Evolutionary conservation across 2,888 invertebrate species (phyloP).

Genomic region (Polyommatus iphigenia): DNA sequence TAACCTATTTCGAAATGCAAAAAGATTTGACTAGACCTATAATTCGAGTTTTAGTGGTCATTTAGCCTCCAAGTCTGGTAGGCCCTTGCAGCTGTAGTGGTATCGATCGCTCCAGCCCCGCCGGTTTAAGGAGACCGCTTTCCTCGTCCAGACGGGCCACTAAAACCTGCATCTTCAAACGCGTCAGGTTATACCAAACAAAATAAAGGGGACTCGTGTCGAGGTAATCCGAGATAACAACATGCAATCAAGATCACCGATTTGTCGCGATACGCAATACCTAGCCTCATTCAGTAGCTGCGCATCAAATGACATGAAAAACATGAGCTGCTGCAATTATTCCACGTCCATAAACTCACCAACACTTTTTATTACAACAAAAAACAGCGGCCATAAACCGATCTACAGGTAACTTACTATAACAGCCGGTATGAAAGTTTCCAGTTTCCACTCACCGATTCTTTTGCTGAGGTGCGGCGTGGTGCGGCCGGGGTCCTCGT

Average conservation of each 20-base stretch:
- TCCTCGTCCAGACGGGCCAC: background rate
- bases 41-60: background rate
- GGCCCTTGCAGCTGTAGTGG: background rate
- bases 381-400: background rate
- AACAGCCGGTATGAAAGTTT: background rate
- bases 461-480: conserved; percentile 64
- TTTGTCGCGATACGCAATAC: conserved; percentile 4
- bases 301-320: background rate
- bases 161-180: background rate
- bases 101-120: conserved; percentile 15
- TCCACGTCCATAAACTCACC: background rate
- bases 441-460: conserved; percentile 57
- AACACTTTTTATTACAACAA: background rate
- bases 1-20: background rate
- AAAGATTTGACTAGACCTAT: background rate
- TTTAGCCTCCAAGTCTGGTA: background rate
- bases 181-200: background rate
- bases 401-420: background rate
- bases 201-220: conserved; percentile 7
- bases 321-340: background rate
- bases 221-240: conserved; percentile 9
- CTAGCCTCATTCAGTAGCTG: background rate
- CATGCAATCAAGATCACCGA: background rate
- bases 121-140: background rate
- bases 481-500: conserved; percentile 55